Evolutionary conservation across 2,113 vertebrate species (phyloP).

Genomic region (Grammomys surdaster): DNA sequence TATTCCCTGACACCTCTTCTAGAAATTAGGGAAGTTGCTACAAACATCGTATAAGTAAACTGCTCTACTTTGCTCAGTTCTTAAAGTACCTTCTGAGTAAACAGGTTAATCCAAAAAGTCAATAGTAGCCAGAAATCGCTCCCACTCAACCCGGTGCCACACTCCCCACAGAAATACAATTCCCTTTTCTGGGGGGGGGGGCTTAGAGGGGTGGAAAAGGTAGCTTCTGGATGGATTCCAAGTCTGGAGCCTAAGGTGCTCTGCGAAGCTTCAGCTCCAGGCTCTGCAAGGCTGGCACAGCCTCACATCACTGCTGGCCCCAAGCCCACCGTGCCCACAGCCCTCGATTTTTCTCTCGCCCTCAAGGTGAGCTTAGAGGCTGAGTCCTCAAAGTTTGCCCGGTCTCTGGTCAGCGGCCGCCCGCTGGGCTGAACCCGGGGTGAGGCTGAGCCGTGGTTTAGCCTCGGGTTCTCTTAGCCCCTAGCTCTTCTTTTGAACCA

Average conservation of each 20-base stretch:
- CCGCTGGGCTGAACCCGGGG: background rate
- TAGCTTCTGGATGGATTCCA: background rate
- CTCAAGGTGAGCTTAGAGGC: background rate
- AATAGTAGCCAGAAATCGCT: conserved; percentile 25
- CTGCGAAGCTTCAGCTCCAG: background rate
- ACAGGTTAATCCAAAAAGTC: conserved; percentile 67
- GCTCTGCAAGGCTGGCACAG: background rate
- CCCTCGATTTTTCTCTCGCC: background rate
- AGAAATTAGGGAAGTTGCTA: conserved; percentile 70
- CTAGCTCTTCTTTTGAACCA: background rate
- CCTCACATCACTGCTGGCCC: background rate
- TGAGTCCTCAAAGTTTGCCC: conserved; percentile 61
- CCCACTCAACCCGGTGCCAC: background rate
- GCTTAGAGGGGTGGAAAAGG: background rate
- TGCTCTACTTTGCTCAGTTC: conserved; percentile 53
- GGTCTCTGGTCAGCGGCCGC: background rate
- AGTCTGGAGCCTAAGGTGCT: background rate
- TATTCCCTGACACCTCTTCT: conserved; percentile 67
- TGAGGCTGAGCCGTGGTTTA: background rate
- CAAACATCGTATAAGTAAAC: conserved; percentile 51
- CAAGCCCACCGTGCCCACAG: background rate
- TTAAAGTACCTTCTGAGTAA: conserved; percentile 36
- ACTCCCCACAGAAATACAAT: background rate
- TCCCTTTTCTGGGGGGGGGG: background rate
- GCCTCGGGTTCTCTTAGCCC: background rate